phyloP scores from a whole-genome alignment of 2,888 invertebrate species.

The Rosalia funebris region DNA sequence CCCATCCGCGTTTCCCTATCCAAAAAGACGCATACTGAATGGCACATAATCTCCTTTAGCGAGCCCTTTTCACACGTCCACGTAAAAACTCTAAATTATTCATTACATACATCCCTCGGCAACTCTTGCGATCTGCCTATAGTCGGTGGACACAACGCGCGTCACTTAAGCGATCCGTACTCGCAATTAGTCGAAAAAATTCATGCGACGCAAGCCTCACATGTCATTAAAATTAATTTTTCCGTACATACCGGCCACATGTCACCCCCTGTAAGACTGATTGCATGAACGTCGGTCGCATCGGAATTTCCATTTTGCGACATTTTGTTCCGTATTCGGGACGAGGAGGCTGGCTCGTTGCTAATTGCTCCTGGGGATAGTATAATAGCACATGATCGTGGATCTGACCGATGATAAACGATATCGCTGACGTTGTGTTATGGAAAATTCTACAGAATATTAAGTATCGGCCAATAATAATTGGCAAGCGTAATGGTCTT shows the following conservation, averaged over 20 bases:
- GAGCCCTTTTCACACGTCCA: no score
- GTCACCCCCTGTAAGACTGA: constrained; percentile 23
- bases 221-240: constrained; percentile 23
- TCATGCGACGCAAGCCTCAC: neutral
- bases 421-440: constrained; percentile 15
- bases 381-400: constrained; percentile 32
- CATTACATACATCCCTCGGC: no score
- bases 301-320: constrained; percentile 18
- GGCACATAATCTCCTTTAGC: no score
- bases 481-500: no score
- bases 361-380: constrained; percentile 38
- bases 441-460: constrained; percentile 13
- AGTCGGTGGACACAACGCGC: no score
- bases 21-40: no score
- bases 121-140: no score
- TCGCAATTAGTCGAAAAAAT: no score
- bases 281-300: constrained; percentile 21
- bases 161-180: no score
- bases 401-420: constrained; percentile 23
- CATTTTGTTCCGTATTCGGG: constrained; percentile 24
- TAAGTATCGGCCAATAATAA: constrained; percentile 8
- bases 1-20: no score
- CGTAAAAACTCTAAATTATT: no score
- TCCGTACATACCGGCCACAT: constrained; percentile 17
- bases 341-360: constrained; percentile 13